These are phyloP conservation scores for Emydocephalus ijimae DNA, from an alignment of 2,113 vertebrate genomes.

Conservation along the genomic window DNA sequence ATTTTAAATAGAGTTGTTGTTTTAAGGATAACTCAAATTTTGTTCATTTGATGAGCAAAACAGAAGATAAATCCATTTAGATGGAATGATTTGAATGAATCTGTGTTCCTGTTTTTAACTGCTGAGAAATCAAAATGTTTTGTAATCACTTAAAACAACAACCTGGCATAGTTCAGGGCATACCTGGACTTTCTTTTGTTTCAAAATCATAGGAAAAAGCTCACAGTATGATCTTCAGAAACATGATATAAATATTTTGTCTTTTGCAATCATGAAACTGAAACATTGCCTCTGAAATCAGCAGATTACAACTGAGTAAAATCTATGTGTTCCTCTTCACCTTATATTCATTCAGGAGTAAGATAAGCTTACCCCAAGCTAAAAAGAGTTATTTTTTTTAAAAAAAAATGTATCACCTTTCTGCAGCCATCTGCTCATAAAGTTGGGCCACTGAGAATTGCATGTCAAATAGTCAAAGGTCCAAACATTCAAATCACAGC, in stretches of 20 bases:
- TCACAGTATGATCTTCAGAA: background rate
- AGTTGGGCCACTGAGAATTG: background rate
- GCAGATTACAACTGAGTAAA: background rate
- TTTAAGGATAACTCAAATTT: background rate
- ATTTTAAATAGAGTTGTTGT: no score
- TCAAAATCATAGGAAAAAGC: background rate
- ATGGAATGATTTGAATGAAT: background rate
- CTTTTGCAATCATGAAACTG: background rate
- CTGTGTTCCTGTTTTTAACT: background rate
- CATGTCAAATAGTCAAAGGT: background rate
- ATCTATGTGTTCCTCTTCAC: fast-evolving
- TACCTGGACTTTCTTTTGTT: background rate
- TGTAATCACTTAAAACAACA: background rate
- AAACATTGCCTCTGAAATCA: background rate
- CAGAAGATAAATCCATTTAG: background rate
- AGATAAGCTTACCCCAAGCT: background rate
- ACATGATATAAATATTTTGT: background rate
- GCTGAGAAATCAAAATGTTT: background rate
- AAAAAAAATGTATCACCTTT: background rate
- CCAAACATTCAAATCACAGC: background rate
- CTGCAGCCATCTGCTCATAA: background rate
- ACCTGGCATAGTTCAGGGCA: background rate
- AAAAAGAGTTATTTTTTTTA: background rate
- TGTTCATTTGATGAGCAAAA: background rate
- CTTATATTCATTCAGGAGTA: background rate